These are phyloP conservation scores for Dysidea cf. avara DNA, from an alignment of 37 sponge, comb jelly and placozoan species.

Conservation along the genomic window DNA sequence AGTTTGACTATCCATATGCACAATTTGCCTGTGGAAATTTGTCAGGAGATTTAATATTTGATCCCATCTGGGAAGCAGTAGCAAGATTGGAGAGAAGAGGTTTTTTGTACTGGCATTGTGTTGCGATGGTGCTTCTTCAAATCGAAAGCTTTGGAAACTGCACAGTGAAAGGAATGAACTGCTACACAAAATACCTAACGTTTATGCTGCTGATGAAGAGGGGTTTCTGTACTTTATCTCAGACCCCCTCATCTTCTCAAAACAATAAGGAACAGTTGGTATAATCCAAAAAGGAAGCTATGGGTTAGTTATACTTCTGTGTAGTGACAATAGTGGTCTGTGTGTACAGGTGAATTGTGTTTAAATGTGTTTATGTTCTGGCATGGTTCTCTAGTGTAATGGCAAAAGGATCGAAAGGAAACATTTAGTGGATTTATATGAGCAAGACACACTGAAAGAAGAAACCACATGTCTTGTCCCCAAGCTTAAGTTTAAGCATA, in stretches of 20 bases:
- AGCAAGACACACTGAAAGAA: background rate
- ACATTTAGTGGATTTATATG: slow-evolving; percentile 23
- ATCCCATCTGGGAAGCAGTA: slow-evolving; percentile 40
- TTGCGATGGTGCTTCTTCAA: background rate
- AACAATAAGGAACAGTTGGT: background rate
- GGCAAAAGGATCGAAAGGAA: slow-evolving; percentile 22
- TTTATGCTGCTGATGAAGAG: background rate
- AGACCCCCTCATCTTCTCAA: background rate
- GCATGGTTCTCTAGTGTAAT: slow-evolving; percentile 29
- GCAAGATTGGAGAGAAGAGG: background rate
- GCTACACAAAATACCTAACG: background rate
- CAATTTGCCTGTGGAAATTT: slow-evolving; percentile 32
- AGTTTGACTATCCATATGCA: slow-evolving; percentile 38
- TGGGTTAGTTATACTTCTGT: too few relatives aligned
- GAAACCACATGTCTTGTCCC: slow-evolving; percentile 23
- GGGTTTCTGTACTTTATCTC: background rate
- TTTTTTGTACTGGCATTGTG: background rate
- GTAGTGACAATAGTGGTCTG: background rate
- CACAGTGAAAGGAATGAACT: background rate
- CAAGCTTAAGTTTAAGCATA: slow-evolving; percentile 52
- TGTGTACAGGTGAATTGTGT: slow-evolving; percentile 32
- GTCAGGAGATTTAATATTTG: slow-evolving; percentile 20
- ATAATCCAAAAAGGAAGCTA: background rate
- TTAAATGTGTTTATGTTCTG: slow-evolving; percentile 2
- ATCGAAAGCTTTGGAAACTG: background rate